Conservation (phyloP, 2,888 invertebrate genomes). For the Neuroscelio doddi region DNA sequence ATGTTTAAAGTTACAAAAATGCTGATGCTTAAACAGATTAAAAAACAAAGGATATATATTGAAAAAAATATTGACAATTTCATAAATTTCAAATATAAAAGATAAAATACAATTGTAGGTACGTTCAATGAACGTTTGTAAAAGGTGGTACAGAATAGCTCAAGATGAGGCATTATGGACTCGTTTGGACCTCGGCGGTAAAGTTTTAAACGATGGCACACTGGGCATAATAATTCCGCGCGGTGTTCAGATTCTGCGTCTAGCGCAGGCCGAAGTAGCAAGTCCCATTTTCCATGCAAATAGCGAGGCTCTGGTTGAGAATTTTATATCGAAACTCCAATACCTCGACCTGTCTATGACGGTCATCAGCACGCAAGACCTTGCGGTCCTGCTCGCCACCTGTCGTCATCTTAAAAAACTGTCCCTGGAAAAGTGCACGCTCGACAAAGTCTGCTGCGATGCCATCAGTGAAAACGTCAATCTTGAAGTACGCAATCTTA, state of each 20-base stretch:
- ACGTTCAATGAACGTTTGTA: slow-evolving; percentile 74
- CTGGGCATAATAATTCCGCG: slow-evolving; percentile 83
- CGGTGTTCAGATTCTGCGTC: slow-evolving; percentile 84
- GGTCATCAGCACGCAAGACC: slow-evolving; percentile 75
- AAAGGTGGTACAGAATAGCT: slow-evolving; percentile 84
- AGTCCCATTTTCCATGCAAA: slow-evolving; percentile 74
- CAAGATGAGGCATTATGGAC: slow-evolving; percentile 92
- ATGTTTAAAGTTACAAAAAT: too few species aligned
- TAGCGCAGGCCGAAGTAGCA: slow-evolving; percentile 85
- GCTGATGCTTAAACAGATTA: not conserved
- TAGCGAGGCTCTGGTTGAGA: slow-evolving; percentile 63
- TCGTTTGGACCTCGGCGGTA: slow-evolving; percentile 84
- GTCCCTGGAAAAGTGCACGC: slow-evolving; percentile 84
- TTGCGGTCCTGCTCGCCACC: slow-evolving; percentile 77
- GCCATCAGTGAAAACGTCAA: slow-evolving; percentile 79
- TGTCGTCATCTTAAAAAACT: slow-evolving; percentile 85
- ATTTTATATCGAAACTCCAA: slow-evolving; percentile 78
- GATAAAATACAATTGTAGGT: slow-evolving; percentile 60
- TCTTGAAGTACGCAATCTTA: slow-evolving; percentile 87
- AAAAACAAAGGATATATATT: too few species aligned
- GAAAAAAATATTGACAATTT: too few species aligned
- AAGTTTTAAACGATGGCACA: slow-evolving; percentile 79
- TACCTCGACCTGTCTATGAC: slow-evolving; percentile 91
- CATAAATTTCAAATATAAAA: too few species aligned
- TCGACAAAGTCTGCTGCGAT: slow-evolving; percentile 79